These are phyloP conservation scores for Crocuta crocuta DNA, from an alignment of 2,113 vertebrate species.

Conservation along the genomic window DNA sequence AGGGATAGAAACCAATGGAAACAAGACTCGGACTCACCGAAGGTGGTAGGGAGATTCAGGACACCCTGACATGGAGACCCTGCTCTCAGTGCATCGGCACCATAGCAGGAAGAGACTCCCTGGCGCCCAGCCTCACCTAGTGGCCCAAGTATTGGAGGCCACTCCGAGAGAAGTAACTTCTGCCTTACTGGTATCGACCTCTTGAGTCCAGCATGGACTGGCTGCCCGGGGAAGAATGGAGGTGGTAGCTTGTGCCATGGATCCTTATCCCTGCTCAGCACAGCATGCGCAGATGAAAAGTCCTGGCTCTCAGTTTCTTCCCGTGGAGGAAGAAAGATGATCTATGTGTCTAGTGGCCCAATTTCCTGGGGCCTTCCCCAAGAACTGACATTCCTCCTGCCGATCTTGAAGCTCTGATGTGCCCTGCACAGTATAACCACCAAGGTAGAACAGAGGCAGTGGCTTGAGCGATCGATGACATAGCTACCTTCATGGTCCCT, in stretches of 20 bases:
- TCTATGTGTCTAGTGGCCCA: background rate
- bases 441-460: background rate
- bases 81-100: background rate
- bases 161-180: background rate
- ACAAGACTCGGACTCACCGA: background rate
- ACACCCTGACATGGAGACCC: background rate
- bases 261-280: background rate
- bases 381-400: background rate
- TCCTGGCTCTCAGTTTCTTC: background rate
- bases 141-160: background rate
- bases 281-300: background rate
- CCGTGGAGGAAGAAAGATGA: background rate
- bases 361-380: background rate
- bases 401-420: background rate
- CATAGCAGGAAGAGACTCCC: background rate
- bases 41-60: background rate
- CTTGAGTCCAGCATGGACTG: background rate
- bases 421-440: background rate
- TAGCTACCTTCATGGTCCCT: background rate
- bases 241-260: background rate
- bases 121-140: background rate
- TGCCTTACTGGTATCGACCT: background rate
- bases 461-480: background rate
- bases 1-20: background rate
- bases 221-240: background rate